Conservation (phyloP, 92 coral and sea anemone genomes). For the Diadumene lineata region DNA sequence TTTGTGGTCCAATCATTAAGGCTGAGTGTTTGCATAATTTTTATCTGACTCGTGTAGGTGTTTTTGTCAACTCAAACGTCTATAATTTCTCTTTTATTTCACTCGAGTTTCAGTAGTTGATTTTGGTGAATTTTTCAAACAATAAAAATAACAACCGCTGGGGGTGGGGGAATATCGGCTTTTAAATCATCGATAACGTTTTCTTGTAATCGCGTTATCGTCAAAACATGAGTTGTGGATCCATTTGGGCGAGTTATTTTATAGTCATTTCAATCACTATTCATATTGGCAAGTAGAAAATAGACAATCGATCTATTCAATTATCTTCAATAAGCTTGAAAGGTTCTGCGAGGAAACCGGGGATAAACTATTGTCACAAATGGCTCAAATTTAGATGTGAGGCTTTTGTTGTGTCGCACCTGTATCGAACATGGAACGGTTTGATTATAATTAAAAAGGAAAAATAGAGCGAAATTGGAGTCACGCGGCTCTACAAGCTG, state of each 20-base stretch:
- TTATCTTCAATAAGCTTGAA: background rate
- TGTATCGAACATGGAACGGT: constrained; percentile 24
- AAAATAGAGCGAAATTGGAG: constrained; percentile 8
- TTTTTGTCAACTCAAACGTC: background rate
- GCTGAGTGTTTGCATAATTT: background rate
- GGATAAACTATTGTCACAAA: background rate
- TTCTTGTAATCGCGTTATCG: background rate
- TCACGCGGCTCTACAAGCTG: constrained; percentile 30
- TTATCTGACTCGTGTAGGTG: background rate
- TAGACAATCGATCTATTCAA: background rate
- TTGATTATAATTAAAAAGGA: constrained; percentile 14
- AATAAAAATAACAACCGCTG: constrained; percentile 4
- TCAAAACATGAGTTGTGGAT: background rate
- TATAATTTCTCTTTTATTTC: too few species aligned
- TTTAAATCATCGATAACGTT: constrained; percentile 1
- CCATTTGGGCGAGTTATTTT: background rate
- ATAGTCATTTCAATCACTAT: background rate
- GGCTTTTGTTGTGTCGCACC: constrained; percentile 7
- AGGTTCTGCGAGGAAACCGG: background rate
- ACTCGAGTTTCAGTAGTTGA: background rate
- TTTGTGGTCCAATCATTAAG: background rate
- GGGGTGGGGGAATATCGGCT: background rate
- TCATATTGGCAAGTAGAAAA: background rate
- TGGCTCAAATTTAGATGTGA: background rate
- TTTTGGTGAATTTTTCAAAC: constrained; percentile 1